Conservation (phyloP, 2,113 vertebrate genomes). For the Halcyon malimbica region DNA sequence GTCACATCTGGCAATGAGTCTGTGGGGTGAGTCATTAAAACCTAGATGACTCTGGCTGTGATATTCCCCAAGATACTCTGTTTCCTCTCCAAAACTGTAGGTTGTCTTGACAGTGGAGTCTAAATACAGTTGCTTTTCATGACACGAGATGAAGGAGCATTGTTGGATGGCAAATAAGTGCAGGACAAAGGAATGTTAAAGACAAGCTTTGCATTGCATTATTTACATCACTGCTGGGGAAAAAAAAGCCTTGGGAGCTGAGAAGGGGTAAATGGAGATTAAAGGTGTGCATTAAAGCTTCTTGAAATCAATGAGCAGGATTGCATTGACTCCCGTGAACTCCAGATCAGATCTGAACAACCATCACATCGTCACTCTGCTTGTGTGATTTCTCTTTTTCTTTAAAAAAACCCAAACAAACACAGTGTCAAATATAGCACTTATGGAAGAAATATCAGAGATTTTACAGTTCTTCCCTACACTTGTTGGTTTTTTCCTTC, state of each 20-base stretch:
- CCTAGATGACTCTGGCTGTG: background rate
- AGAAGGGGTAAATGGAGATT: constrained; percentile 9
- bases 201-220: constrained; percentile 25
- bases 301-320: constrained; percentile 7
- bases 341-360: background rate
- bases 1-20: background rate
- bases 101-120: background rate
- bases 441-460: background rate
- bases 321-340: background rate
- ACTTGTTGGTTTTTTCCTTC: background rate
- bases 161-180: constrained; percentile 39
- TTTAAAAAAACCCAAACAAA: background rate
- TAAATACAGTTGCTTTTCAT: constrained; percentile 33
- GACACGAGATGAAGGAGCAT: background rate
- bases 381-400: background rate
- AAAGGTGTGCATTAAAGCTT: constrained; percentile 13
- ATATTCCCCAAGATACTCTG: background rate
- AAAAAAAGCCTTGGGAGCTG: background rate
- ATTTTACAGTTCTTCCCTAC: background rate
- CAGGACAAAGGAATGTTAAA: constrained; percentile 56
- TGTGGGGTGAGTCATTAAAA: background rate
- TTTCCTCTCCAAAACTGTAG: background rate
- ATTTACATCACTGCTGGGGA: constrained; percentile 44
- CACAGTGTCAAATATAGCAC: background rate
- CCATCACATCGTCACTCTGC: background rate